A percentile compares a stretch with the other conserved stretches of the same genome.
phyloP scores from a whole-genome alignment of 2,888 invertebrate species.

The Ennomos erosarius region DNA sequence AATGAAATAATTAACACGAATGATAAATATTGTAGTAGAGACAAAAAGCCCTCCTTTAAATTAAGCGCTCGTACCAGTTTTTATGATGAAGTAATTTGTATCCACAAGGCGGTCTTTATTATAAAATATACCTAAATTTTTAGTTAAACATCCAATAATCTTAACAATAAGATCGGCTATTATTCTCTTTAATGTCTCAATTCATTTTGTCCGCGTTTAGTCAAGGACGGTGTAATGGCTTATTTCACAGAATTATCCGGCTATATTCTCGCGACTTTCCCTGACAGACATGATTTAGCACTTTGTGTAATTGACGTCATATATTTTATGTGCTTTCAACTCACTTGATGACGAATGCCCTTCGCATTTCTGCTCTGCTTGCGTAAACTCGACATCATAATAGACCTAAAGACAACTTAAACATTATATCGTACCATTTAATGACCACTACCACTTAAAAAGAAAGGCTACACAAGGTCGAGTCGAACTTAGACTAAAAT shows the following conservation, averaged over 20 bases:
- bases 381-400: neutral
- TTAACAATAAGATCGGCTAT: constrained; percentile 39
- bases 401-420: neutral
- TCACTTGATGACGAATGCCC: constrained; percentile 30
- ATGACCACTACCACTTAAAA: neutral
- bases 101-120: too few relatives aligned
- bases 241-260: constrained; percentile 52
- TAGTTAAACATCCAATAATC: constrained; percentile 32
- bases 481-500: too few relatives aligned
- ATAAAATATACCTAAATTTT: neutral
- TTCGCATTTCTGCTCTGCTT: constrained; percentile 25
- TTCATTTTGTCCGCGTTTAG: constrained; percentile 44
- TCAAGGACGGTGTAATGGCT: constrained; percentile 45
- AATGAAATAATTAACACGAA: too few relatives aligned
- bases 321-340: constrained; percentile 30
- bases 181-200: constrained; percentile 45
- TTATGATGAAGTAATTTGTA: too few relatives aligned
- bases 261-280: constrained; percentile 52
- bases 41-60: too few relatives aligned
- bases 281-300: constrained; percentile 68
- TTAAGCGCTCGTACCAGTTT: neutral
- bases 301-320: constrained; percentile 64
- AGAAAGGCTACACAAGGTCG: constrained; percentile 1
- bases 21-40: too few relatives aligned
- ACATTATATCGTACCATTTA: neutral